Base-by-base conservation (phyloP, 2,888 invertebrate genomes). In the Corythucha ciliata region DNA sequence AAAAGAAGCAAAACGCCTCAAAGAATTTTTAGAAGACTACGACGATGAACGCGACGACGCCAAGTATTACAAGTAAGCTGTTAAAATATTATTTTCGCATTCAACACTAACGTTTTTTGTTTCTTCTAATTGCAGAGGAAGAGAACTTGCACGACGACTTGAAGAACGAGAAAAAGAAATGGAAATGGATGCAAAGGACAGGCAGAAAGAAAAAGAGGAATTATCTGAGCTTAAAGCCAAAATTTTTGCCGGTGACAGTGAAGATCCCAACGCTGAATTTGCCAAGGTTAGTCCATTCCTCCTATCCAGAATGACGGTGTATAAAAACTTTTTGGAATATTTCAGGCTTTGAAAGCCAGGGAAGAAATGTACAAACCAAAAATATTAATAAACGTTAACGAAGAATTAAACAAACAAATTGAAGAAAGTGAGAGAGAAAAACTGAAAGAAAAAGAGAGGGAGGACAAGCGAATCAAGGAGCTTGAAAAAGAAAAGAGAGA, bases 11-110 rank as follows among this genome's bases (percentile, higher is more conserved):
- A 88, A 90, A 70, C 76, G 90, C 36, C 76, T 98, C 48, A 92
- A 93, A 69, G 92, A 96, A 73, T 99, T 99, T 70, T 77, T 98
- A 3, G 98, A 98, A 72, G 97, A 98, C 69, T 99, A 99, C 66
- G 96, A 97, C 66, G 98, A 98, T 69, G 94, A 96, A 69, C 76
- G 93, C 47, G 94, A 97, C 69, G 98, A 98, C 68, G 78, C 85
- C 42, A 96, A 96, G 72, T 98, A 89, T 72, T 98, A 96, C 74
- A 92, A 89, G 81, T 80, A 65, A 68, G 73, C 65, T 18, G n/a
- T 18, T 16, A n/a, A 20, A 14, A 20, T 40, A 20, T 21, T 8
- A n/a, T 16, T 27, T n/a, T 14, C 16, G 7, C 21, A 25, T 22
- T 44, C 8, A 40, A 16, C 26, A 26, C 26, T 14, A 24, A 7